Evolutionary conservation across 2,113 vertebrate genomes (phyloP).

Genomic region (Limnothrissa miodon): DNA sequence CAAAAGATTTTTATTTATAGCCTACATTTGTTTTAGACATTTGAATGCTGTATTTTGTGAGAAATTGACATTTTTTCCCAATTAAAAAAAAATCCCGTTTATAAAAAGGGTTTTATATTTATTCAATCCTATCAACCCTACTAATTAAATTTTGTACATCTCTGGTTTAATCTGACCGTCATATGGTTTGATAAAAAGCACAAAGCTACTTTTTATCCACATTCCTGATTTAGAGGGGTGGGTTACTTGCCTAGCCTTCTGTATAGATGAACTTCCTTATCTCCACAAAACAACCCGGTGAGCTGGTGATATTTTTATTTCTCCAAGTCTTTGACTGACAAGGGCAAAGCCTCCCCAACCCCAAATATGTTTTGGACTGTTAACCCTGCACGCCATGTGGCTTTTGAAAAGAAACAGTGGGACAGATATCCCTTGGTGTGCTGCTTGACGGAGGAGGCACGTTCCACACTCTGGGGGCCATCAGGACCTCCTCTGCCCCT

Average conservation of each 20-base stretch:
- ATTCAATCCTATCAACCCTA: no score
- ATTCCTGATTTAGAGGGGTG: no score
- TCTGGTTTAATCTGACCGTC: background rate
- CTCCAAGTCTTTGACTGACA: background rate
- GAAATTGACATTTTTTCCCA: no score
- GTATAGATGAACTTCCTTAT: background rate
- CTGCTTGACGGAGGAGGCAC: background rate
- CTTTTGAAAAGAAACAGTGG: constrained; percentile 2
- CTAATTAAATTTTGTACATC: no score
- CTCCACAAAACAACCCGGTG: background rate
- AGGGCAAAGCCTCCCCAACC: constrained; percentile 4
- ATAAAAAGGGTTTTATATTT: no score
- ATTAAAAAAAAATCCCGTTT: no score
- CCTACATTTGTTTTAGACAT: no score
- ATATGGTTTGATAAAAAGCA: background rate
- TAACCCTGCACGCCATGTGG: background rate
- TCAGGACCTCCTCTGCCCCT: background rate
- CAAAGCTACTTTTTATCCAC: background rate
- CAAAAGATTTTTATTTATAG: no score
- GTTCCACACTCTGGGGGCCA: background rate
- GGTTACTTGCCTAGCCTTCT: no score
- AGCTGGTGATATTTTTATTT: background rate
- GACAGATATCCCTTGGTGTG: background rate
- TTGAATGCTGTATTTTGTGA: no score
- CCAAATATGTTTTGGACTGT: background rate